Conservation (phyloP, 2,797 vertebrate species). For the Morus bassanus region DNA sequence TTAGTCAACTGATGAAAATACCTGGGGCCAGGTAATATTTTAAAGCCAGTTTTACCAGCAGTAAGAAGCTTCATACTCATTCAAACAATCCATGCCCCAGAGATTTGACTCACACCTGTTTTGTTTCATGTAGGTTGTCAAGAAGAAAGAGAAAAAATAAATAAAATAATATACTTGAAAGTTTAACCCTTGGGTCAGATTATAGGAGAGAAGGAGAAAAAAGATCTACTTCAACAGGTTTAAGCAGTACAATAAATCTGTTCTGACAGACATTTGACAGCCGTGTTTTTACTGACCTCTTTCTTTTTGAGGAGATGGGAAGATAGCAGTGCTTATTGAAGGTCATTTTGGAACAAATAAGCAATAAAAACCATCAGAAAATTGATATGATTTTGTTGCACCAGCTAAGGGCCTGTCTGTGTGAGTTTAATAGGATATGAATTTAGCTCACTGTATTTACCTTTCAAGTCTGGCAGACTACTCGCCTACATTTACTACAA, state of each 20-base stretch:
- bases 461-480: not conserved
- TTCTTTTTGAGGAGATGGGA: conserved; percentile 26
- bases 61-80: not conserved
- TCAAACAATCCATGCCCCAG: not conserved
- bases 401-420: not conserved
- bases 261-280: conserved; percentile 67
- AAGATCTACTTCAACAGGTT: conserved; percentile 23
- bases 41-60: not conserved
- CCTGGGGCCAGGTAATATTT: not conserved
- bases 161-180: not conserved
- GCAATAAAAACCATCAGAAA: conserved; percentile 52
- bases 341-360: conserved; percentile 37
- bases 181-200: conserved; percentile 55
- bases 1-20: not conserved
- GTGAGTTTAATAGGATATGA: not conserved
- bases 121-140: conserved; percentile 39
- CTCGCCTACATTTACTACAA: not conserved
- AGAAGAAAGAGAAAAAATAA: not conserved
- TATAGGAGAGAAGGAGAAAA: conserved; percentile 8
- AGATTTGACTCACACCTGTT: conserved; percentile 25
- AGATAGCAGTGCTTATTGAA: conserved; percentile 44
- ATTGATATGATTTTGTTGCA: not conserved
- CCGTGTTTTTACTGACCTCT: conserved; percentile 52
- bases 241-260: conserved; percentile 63
- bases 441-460: not conserved